Percentiles rank a stretch among this genome's conserved stretches.
Evolutionary conservation across 2,888 invertebrate genomes (phyloP).

Genomic region (Galeopsomyia nigrocyanea): DNA sequence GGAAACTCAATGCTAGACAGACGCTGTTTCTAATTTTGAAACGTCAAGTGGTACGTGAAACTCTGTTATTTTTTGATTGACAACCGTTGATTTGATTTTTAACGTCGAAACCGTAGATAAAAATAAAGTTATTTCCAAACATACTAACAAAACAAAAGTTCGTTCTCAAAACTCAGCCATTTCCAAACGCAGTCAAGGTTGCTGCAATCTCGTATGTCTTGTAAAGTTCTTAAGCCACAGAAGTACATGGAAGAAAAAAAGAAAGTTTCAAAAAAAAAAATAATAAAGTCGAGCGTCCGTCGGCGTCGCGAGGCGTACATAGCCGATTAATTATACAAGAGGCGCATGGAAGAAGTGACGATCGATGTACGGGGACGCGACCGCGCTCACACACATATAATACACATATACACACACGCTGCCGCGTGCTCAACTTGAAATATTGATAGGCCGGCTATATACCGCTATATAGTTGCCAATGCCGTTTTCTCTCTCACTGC

Average conservation of each 20-base stretch:
- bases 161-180: too few relatives aligned
- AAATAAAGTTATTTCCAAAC: too few relatives aligned
- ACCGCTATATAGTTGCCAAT: constrained; percentile 38
- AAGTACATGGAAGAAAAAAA: constrained; percentile 3
- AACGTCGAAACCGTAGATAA: too few relatives aligned
- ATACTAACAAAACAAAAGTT: too few relatives aligned
- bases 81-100: too few relatives aligned
- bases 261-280: neutral
- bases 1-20: too few relatives aligned
- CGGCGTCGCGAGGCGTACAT: constrained; percentile 17
- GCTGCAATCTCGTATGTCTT: too few relatives aligned
- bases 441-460: constrained; percentile 57
- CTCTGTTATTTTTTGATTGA: too few relatives aligned
- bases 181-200: too few relatives aligned
- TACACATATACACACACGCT: too few relatives aligned
- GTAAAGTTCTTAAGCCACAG: too few relatives aligned
- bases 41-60: neutral
- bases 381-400: constrained; percentile 1
- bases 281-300: neutral
- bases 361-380: constrained; percentile 59
- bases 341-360: constrained; percentile 50
- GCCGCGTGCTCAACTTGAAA: constrained; percentile 59
- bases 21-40: neutral
- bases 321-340: constrained; percentile 59
- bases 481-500: neutral